Conservation (phyloP, 2,888 invertebrate species). For the Phyto melanocephala region DNA sequence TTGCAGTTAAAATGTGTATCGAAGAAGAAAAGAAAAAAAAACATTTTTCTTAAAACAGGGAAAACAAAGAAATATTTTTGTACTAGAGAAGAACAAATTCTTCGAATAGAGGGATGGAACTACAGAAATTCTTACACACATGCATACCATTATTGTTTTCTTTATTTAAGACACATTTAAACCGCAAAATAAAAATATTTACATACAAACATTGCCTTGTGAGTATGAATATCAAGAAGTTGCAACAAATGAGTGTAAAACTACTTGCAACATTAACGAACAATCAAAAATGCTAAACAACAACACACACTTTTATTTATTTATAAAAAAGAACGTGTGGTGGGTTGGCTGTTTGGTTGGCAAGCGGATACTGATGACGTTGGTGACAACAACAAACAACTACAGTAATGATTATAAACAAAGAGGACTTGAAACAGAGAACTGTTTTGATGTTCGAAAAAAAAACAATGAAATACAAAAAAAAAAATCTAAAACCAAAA, state of each 20-base stretch:
- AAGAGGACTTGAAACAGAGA: slow-evolving; percentile 34
- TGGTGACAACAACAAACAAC: neutral
- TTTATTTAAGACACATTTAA: slow-evolving; percentile 34
- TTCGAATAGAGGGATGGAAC: neutral
- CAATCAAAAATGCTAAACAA: neutral
- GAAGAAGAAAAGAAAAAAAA: too few species aligned
- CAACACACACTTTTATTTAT: neutral
- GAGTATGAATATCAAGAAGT: slow-evolving; percentile 2
- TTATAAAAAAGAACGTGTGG: slow-evolving; percentile 27
- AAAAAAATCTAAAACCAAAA: slow-evolving; percentile 30
- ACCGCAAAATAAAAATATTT: slow-evolving; percentile 24
- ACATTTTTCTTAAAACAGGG: slow-evolving; percentile 10
- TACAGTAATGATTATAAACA: neutral
- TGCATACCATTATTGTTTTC: neutral
- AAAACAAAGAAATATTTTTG: slow-evolving; percentile 1
- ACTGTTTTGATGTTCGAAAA: too few species aligned
- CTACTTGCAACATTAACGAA: slow-evolving; percentile 11
- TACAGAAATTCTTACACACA: slow-evolving; percentile 4
- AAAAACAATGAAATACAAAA: slow-evolving; percentile 18
- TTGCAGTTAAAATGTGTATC: neutral
- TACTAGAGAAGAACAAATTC: neutral
- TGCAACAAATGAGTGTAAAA: slow-evolving; percentile 29
- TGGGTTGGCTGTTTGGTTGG: neutral
- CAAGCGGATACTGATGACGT: neutral
- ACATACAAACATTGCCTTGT: neutral